Conservation (phyloP, 2,888 invertebrate species). For the Euproctis similis region DNA sequence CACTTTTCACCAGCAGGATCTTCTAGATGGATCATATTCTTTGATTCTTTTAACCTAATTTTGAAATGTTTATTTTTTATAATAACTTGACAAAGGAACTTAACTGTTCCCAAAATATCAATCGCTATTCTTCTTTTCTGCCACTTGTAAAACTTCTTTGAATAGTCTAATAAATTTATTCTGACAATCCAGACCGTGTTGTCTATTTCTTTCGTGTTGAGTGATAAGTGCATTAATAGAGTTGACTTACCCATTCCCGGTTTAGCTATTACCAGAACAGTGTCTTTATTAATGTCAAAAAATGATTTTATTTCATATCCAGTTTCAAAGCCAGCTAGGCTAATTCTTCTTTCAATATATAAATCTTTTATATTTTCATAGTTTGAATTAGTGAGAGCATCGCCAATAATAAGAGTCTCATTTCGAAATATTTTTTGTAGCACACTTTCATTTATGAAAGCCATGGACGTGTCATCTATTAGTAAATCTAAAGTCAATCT, state of each 20-base stretch:
- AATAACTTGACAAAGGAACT: slow-evolving; percentile 1
- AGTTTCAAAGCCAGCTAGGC: too few relatives aligned
- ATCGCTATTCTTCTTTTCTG: neutral
- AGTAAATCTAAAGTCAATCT: slow-evolving; percentile 1
- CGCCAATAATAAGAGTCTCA: slow-evolving; percentile 5
- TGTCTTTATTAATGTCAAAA: slow-evolving; percentile 1
- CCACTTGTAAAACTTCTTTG: neutral
- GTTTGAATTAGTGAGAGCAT: slow-evolving; percentile 1
- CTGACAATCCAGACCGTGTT: slow-evolving; percentile 9
- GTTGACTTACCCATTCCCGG: slow-evolving; percentile 16
- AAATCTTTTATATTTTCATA: slow-evolving; percentile 8
- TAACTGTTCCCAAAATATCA: neutral
- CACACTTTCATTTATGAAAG: slow-evolving; percentile 1
- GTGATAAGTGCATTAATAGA: slow-evolving; percentile 10
- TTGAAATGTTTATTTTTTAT: neutral
- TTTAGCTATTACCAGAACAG: slow-evolving; percentile 3
- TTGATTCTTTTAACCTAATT: neutral
- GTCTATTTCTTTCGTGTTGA: slow-evolving; percentile 6
- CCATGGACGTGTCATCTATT: neutral
- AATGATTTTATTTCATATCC: neutral
- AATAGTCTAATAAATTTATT: slow-evolving; percentile 7
- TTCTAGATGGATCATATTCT: neutral
- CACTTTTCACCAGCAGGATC: neutral
- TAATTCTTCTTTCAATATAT: slow-evolving; percentile 8
- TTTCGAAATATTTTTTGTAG: slow-evolving; percentile 4